Evolutionary conservation across 2,797 vertebrate species (phyloP).

Genomic region (Delichon dasypus): DNA sequence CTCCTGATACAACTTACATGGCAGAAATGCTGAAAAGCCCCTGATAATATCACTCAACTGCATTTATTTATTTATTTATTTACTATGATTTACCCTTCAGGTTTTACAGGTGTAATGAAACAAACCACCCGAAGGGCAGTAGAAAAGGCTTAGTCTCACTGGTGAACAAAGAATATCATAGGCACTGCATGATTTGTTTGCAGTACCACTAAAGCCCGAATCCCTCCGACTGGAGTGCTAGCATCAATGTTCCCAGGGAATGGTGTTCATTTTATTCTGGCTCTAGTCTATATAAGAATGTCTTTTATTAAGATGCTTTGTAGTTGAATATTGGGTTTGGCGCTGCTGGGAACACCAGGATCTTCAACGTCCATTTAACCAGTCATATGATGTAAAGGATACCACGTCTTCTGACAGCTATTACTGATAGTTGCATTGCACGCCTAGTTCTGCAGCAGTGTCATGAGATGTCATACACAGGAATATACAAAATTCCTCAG

Average conservation of each 20-base stretch:
- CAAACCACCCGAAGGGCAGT: not conserved
- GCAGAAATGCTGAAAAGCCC: not conserved
- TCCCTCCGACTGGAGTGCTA: not conserved
- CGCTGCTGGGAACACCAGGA: rapidly evolving
- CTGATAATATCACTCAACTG: not conserved
- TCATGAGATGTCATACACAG: not conserved
- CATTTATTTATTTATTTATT: not conserved
- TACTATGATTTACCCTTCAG: not conserved
- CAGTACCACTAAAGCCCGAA: not conserved
- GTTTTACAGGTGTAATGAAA: not conserved
- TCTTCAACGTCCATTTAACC: not conserved
- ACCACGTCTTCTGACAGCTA: not conserved
- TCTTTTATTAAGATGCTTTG: not conserved
- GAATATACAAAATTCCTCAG: not conserved
- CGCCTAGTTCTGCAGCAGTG: not conserved
- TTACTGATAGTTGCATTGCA: not conserved
- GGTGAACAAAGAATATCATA: not conserved
- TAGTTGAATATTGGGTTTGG: not conserved
- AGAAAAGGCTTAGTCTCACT: not conserved
- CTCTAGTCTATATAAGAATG: not conserved
- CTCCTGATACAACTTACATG: not conserved
- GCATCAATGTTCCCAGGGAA: not conserved
- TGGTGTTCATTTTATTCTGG: not conserved
- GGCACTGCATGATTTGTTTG: rapidly evolving
- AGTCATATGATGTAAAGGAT: not conserved